phyloP scores from a whole-genome alignment of 2,888 invertebrate genomes.

The Leuctra nigra region DNA sequence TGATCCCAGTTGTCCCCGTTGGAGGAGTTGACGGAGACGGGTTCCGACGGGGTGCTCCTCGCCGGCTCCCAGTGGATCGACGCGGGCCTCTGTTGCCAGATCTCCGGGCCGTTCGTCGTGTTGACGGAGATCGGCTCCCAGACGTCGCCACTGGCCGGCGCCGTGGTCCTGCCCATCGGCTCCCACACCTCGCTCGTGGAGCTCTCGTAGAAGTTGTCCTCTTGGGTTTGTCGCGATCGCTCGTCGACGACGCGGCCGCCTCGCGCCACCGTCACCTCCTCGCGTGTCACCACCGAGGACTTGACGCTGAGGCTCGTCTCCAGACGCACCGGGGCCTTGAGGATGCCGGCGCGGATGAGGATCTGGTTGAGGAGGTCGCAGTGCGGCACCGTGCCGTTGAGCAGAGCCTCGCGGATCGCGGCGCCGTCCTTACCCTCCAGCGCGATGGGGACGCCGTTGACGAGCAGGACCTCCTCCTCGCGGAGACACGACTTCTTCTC shows the following conservation, averaged over 20 bases:
- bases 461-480: constrained; percentile 62
- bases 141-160: neutral
- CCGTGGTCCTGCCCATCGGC: no score
- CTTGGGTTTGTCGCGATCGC: constrained; percentile 60
- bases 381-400: constrained; percentile 58
- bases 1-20: no score
- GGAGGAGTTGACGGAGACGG: constrained; percentile 37
- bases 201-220: constrained; percentile 61
- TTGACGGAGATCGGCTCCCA: constrained; percentile 50
- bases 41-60: constrained; percentile 46
- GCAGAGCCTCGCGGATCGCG: constrained; percentile 59
- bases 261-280: constrained; percentile 60
- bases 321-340: constrained; percentile 57
- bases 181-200: constrained; percentile 52
- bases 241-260: constrained; percentile 64
- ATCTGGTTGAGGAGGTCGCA: constrained; percentile 63
- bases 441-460: constrained; percentile 62
- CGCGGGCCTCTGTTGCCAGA: no score
- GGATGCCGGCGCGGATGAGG: constrained; percentile 52
- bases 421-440: constrained; percentile 60
- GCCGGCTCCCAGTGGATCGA: neutral
- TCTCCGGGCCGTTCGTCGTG: constrained; percentile 13
- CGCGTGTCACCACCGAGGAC: constrained; percentile 61
- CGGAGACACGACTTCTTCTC: constrained; percentile 64
- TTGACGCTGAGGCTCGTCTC: constrained; percentile 66